Evolutionary conservation across 1,140 invertebrate species (phyloP), one percentile per base, ranked within the genome.

Genomic region (Drosophila mayri): DNA sequence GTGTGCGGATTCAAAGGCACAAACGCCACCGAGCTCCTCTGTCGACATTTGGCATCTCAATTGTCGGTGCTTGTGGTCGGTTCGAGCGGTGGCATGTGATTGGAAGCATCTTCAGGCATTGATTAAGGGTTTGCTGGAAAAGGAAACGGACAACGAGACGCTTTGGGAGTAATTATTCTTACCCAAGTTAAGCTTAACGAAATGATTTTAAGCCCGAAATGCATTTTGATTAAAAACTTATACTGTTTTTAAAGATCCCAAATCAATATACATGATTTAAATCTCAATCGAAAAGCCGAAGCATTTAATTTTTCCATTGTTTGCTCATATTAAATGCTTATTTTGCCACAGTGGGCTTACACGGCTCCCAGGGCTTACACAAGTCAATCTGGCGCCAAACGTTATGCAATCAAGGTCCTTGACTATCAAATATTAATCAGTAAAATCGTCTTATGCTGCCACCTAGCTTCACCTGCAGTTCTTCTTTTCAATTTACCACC

Each of bases 61-160:
- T 86, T 86, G 80, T 88, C 66, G 72, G 62, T n/a, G 50, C 79
- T 87, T 82, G 84, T 44, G 76, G 76, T 88, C 60, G 25, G 59
- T 68, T 67, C 65, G 50, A 71, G 66, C 28, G 50, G 35, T 32
- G 65, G 35, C 28, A 50, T 63, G 43, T 68, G 65, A 68, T 68
- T 68, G 65, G 28, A 68, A 68, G 65, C 62, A 38, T 67, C 62
- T 68, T 67, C 60, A 67, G 64, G 61, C 32, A 14, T 37, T 67
- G 41, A 38, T 67, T 47, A 49, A 67, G 64, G 65, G 43, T 22
- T 66, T 49, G 43, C 16, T 37, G 18, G 32, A 6, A 65, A 63
- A 8, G 30, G 32, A 38, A 47, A 25, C 5, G 25, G 25, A 25
- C 25, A 25, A 25, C 25, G 4, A 0, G 3, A 25, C 4, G 25